phyloP scores from a whole-genome alignment of 2,888 invertebrate species.

The Notodonta ziczac region DNA sequence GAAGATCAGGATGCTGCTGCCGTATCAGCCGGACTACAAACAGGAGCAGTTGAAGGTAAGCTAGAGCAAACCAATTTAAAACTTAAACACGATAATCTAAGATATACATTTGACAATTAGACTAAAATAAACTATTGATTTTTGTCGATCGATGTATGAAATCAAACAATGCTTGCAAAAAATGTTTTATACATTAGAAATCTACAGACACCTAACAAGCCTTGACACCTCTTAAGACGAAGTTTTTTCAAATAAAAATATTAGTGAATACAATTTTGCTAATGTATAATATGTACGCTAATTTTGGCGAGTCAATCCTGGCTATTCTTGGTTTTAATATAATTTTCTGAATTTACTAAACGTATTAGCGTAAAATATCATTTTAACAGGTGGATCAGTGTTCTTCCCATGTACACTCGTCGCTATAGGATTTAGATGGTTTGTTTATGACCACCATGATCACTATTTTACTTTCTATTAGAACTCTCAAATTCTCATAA shows the following conservation, averaged over 20 bases:
- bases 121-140: background rate
- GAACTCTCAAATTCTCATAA: background rate
- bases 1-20: conserved; percentile 95
- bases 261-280: no score
- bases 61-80: background rate
- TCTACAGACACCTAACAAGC: no score
- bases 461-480: background rate
- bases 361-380: conserved; percentile 28
- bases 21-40: conserved; percentile 96
- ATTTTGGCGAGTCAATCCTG: no score
- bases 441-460: conserved; percentile 51
- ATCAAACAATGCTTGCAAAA: no score
- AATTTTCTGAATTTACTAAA: background rate
- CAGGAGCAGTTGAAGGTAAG: conserved; percentile 91
- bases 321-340: no score
- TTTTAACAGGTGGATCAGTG: conserved; percentile 73
- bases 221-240: no score
- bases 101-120: background rate
- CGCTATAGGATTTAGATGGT: conserved; percentile 68
- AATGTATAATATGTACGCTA: no score
- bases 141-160: no score
- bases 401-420: conserved; percentile 60
- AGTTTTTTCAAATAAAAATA: no score
- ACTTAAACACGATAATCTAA: background rate
- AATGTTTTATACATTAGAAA: no score